Evolutionary conservation across 1,140 invertebrate genomes (phyloP).

Genomic region (Bombus confusus): DNA sequence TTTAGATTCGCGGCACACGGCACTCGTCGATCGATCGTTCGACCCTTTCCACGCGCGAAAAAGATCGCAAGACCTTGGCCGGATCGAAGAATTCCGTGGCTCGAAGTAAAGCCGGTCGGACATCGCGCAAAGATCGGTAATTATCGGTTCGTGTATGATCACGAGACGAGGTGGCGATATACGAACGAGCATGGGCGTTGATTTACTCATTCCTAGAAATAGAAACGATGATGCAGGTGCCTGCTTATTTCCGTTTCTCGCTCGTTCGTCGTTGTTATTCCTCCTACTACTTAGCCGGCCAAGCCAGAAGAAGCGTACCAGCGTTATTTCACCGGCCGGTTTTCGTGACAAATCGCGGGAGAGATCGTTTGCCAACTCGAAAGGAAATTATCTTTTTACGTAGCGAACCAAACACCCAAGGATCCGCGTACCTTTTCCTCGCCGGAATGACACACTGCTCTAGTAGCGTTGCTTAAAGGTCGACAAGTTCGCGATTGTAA

Average conservation of each 20-base stretch:
- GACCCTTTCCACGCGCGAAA: not conserved
- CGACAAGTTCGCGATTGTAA: constrained; percentile 32
- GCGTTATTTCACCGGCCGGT: not conserved
- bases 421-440: not conserved
- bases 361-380: not conserved
- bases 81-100: not conserved
- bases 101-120: not conserved
- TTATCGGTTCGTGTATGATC: constrained; percentile 53
- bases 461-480: not conserved
- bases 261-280: constrained; percentile 44
- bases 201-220: constrained; percentile 82
- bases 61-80: not conserved
- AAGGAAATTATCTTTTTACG: not conserved
- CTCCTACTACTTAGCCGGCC: constrained; percentile 1
- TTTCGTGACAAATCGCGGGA: constrained; percentile 10
- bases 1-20: constrained; percentile 11
- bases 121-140: constrained; percentile 29
- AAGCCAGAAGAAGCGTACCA: not conserved
- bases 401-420: not conserved
- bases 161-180: constrained; percentile 72
- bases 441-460: not conserved
- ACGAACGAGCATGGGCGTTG: constrained; percentile 72
- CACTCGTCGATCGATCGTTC: not conserved
- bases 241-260: constrained; percentile 60
- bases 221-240: constrained; percentile 74